Percentiles rank a stretch among this genome's conserved stretches.
phyloP scores from a whole-genome alignment of 2,888 invertebrate genomes.

The Drosophila kambysellisi region DNA sequence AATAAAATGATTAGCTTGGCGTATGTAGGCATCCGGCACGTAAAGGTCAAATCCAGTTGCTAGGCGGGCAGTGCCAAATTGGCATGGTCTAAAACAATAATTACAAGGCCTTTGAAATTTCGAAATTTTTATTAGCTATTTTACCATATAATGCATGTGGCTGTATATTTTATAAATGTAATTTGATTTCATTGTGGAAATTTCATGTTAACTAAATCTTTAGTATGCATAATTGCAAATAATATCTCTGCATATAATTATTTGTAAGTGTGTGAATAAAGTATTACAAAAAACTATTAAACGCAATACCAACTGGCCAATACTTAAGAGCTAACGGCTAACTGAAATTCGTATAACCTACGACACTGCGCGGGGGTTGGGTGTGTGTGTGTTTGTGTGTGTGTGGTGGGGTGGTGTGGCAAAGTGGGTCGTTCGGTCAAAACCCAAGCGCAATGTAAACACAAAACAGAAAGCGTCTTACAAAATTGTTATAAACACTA shows the following conservation, averaged over 20 bases:
- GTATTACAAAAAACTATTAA: slow-evolving; percentile 14
- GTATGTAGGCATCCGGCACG: slow-evolving; percentile 60
- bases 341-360: slow-evolving; percentile 77
- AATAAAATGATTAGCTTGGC: slow-evolving; percentile 58
- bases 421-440: slow-evolving; percentile 1
- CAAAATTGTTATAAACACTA: slow-evolving; percentile 34
- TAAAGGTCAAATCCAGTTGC: slow-evolving; percentile 61
- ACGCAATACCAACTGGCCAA: slow-evolving; percentile 61
- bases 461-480: slow-evolving; percentile 42
- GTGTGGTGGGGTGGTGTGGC: not conserved
- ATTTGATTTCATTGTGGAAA: slow-evolving; percentile 65
- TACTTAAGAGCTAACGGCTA: slow-evolving; percentile 69
- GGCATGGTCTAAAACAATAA: slow-evolving; percentile 42
- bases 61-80: slow-evolving; percentile 42
- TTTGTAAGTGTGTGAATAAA: slow-evolving; percentile 11
- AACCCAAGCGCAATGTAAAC: slow-evolving; percentile 58
- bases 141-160: slow-evolving; percentile 62
- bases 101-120: slow-evolving; percentile 53
- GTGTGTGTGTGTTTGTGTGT: not conserved
- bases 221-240: slow-evolving; percentile 45
- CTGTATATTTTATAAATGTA: slow-evolving; percentile 52
- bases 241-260: slow-evolving; percentile 28
- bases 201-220: slow-evolving; percentile 64
- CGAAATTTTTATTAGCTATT: slow-evolving; percentile 77
- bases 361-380: slow-evolving; percentile 34